Evolutionary conservation across 2,888 invertebrate genomes (phyloP).

Genomic region (Drosophila hamatofila): DNA sequence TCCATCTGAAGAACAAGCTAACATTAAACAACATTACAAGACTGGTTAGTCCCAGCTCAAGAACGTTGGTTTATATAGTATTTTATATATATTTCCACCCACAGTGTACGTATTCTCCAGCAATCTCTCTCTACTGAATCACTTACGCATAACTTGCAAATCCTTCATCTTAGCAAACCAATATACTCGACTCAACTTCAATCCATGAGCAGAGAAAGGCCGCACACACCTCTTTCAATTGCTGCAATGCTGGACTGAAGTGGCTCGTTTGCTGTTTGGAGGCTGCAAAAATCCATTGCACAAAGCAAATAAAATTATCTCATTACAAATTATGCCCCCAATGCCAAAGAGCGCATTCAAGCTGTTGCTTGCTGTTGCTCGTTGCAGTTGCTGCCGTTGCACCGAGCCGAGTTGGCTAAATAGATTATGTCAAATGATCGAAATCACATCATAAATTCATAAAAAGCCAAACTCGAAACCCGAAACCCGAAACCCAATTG

Average conservation of each 20-base stretch:
- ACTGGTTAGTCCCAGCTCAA: too few species aligned
- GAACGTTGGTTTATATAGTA: too few species aligned
- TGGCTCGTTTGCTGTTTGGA: slow-evolving; percentile 10
- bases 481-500: slow-evolving; percentile 25
- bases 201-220: too few species aligned
- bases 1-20: too few species aligned
- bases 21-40: too few species aligned
- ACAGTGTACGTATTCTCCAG: too few species aligned
- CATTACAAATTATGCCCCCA: slow-evolving; percentile 80
- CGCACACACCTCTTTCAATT: background rate
- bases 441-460: slow-evolving; percentile 84
- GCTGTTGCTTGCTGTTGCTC: background rate
- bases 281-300: slow-evolving; percentile 59
- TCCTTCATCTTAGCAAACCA: background rate
- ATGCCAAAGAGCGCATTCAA: slow-evolving; percentile 35
- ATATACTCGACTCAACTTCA: background rate
- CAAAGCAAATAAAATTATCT: slow-evolving; percentile 84
- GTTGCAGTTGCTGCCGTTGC: slow-evolving; percentile 21
- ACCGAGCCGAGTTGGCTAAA: slow-evolving; percentile 71
- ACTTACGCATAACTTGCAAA: too few species aligned
- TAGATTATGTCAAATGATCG: slow-evolving; percentile 85
- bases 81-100: too few species aligned
- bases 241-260: background rate
- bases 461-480: slow-evolving; percentile 20
- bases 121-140: too few species aligned